A percentile compares a stretch with the other conserved stretches of the same genome.
These are phyloP conservation scores for Setophaga coronata DNA, from an alignment of 2,113 vertebrate genomes.

Conservation along the genomic window DNA sequence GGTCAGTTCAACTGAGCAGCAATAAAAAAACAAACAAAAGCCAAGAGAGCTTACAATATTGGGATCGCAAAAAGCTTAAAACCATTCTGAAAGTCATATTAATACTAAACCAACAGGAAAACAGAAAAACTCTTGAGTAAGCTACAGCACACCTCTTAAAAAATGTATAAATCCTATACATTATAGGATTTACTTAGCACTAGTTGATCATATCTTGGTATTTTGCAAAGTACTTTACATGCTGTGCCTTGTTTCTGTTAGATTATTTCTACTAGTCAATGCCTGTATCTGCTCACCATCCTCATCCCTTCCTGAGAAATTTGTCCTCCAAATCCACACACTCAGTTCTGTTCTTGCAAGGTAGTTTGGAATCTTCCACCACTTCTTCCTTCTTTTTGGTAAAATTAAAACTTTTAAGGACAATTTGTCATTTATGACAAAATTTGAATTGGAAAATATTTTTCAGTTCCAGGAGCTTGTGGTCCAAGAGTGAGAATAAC, in stretches of 20 bases:
- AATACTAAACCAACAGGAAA: neutral
- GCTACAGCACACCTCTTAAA: neutral
- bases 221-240: neutral
- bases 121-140: neutral
- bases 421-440: neutral
- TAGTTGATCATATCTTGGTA: neutral
- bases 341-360: neutral
- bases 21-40: constrained; percentile 18
- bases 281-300: neutral
- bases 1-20: neutral
- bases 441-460: neutral
- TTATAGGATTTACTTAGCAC: neutral
- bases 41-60: neutral
- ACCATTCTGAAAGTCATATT: neutral
- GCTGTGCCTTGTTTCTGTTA: neutral
- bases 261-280: neutral
- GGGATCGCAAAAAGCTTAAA: neutral
- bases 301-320: neutral
- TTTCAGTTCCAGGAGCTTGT: neutral
- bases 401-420: neutral
- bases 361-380: neutral
- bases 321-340: neutral
- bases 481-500: neutral
- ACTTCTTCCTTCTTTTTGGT: neutral
- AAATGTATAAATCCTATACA: neutral